Conservation (phyloP, 2,113 vertebrate species). For the Oceanites oceanicus region DNA sequence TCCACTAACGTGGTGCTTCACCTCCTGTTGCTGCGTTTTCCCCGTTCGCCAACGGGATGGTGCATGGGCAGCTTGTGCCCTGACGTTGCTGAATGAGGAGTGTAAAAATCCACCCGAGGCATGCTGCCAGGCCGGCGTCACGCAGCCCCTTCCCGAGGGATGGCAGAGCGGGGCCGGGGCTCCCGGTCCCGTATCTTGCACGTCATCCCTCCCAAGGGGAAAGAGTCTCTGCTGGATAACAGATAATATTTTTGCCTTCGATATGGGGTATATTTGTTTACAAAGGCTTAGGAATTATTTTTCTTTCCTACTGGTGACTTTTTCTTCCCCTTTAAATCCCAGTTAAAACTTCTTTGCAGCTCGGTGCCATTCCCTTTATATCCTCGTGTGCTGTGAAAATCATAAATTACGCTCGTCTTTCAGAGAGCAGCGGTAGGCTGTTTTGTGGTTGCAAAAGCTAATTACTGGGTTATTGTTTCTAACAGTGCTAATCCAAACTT, state of each 20-base stretch:
- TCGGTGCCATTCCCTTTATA: conserved; percentile 2
- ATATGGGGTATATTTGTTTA: not conserved
- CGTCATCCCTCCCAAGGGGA: not conserved
- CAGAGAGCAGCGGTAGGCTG: conserved; percentile 23
- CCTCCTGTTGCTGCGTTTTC: not conserved
- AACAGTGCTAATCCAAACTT: conserved; percentile 25
- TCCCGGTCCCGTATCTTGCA: rapidly evolving
- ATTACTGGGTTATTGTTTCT: conserved; percentile 61
- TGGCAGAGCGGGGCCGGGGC: not conserved
- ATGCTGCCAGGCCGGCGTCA: not conserved
- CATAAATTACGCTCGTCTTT: not conserved
- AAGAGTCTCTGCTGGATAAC: not conserved
- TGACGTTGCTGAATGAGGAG: not conserved
- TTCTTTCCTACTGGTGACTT: not conserved
- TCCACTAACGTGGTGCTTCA: rapidly evolving
- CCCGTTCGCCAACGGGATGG: rapidly evolving
- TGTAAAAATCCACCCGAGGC: not conserved
- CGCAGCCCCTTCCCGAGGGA: not conserved
- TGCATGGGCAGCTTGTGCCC: not conserved
- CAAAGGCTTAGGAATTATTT: not conserved
- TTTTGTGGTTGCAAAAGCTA: conserved; percentile 28
- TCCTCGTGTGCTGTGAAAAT: not conserved
- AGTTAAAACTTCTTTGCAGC: not conserved
- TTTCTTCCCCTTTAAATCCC: conserved; percentile 3
- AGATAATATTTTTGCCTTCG: not conserved